Conservation (phyloP, 1,140 invertebrate species). For the Cyclargus thomasi region DNA sequence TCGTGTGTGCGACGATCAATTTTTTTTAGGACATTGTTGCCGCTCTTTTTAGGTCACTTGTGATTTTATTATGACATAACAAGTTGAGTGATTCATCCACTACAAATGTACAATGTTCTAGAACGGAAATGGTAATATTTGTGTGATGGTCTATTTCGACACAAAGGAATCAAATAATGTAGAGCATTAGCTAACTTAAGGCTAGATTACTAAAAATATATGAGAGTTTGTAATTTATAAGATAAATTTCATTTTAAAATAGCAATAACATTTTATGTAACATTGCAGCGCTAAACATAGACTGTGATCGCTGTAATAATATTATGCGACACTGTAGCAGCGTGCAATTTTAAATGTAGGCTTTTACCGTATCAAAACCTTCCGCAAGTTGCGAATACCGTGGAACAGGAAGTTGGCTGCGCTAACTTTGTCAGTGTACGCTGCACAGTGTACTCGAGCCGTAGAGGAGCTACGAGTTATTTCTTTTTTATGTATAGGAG, state of each 20-base stretch:
- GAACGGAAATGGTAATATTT: too few species aligned
- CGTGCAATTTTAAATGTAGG: neutral
- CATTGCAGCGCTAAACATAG: neutral
- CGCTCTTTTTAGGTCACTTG: constrained; percentile 1
- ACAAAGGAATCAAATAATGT: too few species aligned
- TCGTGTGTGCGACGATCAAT: neutral
- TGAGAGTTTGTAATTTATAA: neutral
- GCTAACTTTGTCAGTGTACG: neutral
- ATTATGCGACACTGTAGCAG: neutral
- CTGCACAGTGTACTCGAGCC: neutral
- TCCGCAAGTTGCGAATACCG: neutral
- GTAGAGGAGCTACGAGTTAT: neutral
- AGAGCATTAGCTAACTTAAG: too few species aligned
- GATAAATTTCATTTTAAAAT: neutral
- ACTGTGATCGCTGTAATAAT: neutral
- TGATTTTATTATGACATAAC: neutral
- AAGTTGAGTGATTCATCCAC: neutral
- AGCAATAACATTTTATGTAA: neutral
- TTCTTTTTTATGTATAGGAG: neutral
- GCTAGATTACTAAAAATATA: too few species aligned
- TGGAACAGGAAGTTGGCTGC: neutral
- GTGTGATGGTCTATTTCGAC: too few species aligned
- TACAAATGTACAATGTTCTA: neutral
- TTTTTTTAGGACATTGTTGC: constrained; percentile 10
- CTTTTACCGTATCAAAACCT: neutral